Evolutionary conservation across 2,797 vertebrate genomes (phyloP), one percentile per base, ranked within the genome.

Genomic region (Gymnodraco acuticeps): DNA sequence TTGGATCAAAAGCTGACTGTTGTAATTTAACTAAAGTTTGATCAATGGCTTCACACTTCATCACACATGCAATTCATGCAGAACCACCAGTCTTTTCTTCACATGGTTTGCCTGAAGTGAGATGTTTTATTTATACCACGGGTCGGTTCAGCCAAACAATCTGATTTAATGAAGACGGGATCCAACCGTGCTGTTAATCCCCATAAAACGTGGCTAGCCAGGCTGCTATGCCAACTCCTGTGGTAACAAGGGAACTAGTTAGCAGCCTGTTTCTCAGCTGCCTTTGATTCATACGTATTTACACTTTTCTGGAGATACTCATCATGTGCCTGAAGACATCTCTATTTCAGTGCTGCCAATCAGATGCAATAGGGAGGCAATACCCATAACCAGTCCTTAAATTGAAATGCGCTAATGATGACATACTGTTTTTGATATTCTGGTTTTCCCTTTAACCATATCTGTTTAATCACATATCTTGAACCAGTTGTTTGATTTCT

Each of bases 41-140:
- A 59, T 51, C 12, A 27, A n/a, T 82, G 17, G 12, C 8, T 53
- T 4, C 1, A 69, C n/a, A 62, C 62, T 41, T 64, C 14, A 73
- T 77, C 27, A 83, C 48, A 59, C 33, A 69, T 70, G 41, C 20
- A 64, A 7, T 47, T 56, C 27, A 43, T 72, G 46, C 17, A 27
- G n/a, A 75, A 62, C 50, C 60, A 20, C 7, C 43, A 42, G 31
- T 53, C 10, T 72, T 75, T 47, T 42, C 50, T 68, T 70, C 60
- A 42, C 62, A 75, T 20, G 54, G 17, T 72, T 76, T 52, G 72
- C 74, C 75, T 50, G 47, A 58, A 78, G 78, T 70, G 41, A 78
- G 64, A 80, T 82, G 62, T 78, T 85, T 89, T 88, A 90, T 89
- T 88, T 78, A 85, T 82, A 74, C 15, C 64, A 13, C 10, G 4